phyloP scores from a whole-genome alignment of 1,140 invertebrate species.

The Nymphalis io region DNA sequence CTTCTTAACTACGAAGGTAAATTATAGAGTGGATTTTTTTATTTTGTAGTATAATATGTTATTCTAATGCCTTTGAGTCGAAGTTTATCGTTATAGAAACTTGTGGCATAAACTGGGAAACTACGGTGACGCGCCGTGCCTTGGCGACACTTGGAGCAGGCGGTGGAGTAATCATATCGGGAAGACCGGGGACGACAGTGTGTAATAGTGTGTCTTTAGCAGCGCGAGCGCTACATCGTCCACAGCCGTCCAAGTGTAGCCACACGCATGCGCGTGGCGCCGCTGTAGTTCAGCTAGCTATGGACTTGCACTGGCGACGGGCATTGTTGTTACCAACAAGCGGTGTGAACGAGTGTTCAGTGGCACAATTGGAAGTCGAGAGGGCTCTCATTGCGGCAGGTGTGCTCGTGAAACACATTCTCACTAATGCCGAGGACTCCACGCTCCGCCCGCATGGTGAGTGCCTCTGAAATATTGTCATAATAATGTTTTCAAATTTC shows the following conservation, averaged over 20 bases:
- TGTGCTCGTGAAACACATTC: constrained; percentile 36
- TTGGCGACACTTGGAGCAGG: constrained; percentile 43
- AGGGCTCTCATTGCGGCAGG: constrained; percentile 43
- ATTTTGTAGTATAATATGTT: no score
- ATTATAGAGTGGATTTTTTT: background rate
- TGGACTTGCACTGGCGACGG: constrained; percentile 46
- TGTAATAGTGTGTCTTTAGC: constrained; percentile 44
- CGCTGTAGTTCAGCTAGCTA: constrained; percentile 40
- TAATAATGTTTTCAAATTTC: no score
- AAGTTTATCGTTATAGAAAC: constrained; percentile 43
- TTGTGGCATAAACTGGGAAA: constrained; percentile 50
- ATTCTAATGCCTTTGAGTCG: no score
- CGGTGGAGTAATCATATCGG: constrained; percentile 39
- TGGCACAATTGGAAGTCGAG: constrained; percentile 37
- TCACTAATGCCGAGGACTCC: constrained; percentile 20
- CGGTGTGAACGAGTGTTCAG: constrained; percentile 37
- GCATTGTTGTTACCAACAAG: constrained; percentile 39
- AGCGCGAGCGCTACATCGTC: constrained; percentile 38
- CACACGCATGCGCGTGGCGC: constrained; percentile 39
- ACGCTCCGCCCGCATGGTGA: constrained; percentile 46
- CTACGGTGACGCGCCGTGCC: constrained; percentile 36
- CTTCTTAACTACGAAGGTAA: constrained; percentile 49
- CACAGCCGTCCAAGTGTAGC: constrained; percentile 41
- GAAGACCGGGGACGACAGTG: constrained; percentile 39
- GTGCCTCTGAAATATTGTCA: background rate